These are phyloP conservation scores for Thrips palmi DNA, from an alignment of 1,140 invertebrate genomes.

Conservation along the genomic window DNA sequence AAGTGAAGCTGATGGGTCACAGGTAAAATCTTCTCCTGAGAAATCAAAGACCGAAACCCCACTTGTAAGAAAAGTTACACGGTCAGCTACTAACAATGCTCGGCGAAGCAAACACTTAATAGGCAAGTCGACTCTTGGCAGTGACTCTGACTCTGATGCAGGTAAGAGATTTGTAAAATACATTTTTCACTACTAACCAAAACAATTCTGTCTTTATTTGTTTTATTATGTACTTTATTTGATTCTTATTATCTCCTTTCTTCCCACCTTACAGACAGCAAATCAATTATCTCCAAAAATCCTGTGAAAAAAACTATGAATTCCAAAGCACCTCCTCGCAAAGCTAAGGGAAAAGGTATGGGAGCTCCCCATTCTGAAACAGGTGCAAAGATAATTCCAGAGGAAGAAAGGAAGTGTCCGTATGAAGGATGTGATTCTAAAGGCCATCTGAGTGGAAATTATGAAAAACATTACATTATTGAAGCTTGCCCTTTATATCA, in stretches of 20 bases:
- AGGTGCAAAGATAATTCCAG: slow-evolving; percentile 20
- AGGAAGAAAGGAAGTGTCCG: slow-evolving; percentile 59
- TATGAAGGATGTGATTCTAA: slow-evolving; percentile 73
- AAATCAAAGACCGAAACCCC: slow-evolving; percentile 24
- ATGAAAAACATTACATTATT: slow-evolving; percentile 65
- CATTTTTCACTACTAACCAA: slow-evolving; percentile 6
- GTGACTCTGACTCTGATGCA: slow-evolving; percentile 31
- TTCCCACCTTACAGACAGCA: slow-evolving; percentile 17
- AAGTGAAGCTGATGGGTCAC: no score
- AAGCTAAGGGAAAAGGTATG: slow-evolving; percentile 24
- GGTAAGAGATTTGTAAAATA: slow-evolving; percentile 19
- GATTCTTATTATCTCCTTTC: slow-evolving; percentile 6
- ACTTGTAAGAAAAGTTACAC: slow-evolving; percentile 22
- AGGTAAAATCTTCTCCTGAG: slow-evolving; percentile 17
- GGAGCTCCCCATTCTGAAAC: slow-evolving; percentile 25
- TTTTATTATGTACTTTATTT: background rate
- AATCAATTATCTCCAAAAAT: slow-evolving; percentile 28
- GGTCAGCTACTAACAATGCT: slow-evolving; percentile 23
- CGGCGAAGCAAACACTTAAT: slow-evolving; percentile 24
- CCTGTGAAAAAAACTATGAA: slow-evolving; percentile 38
- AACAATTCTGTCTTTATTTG: background rate
- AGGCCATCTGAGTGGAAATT: slow-evolving; percentile 70
- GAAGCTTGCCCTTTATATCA: slow-evolving; percentile 82
- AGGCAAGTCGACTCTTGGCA: slow-evolving; percentile 20
- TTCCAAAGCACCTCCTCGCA: slow-evolving; percentile 22